Percentiles rank a stretch among this genome's conserved stretches.
Conservation (phyloP, 2,797 vertebrate species). For the Corythornis leucogaster region DNA sequence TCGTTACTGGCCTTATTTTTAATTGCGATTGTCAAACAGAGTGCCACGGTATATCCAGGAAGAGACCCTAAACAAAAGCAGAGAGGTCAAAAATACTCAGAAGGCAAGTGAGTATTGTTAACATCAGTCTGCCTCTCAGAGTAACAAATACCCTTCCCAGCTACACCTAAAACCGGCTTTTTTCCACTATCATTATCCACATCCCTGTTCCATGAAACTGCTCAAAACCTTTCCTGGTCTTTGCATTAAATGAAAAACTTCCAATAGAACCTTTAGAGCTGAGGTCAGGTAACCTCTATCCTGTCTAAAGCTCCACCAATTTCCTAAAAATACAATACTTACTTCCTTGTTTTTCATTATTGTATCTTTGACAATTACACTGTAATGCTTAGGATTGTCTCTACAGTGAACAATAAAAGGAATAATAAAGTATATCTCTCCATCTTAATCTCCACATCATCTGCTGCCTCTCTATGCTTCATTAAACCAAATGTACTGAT, state of each 20-base stretch:
- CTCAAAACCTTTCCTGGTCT: background rate
- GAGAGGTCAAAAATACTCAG: background rate
- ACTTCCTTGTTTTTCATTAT: background rate
- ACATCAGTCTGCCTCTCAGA: background rate
- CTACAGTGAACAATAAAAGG: background rate
- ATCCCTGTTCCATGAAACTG: background rate
- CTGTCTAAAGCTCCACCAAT: background rate
- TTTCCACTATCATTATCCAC: background rate
- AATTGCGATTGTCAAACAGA: constrained; percentile 89
- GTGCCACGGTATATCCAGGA: constrained; percentile 88
- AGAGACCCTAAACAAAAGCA: constrained; percentile 83
- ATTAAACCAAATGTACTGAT: background rate
- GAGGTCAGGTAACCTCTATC: background rate
- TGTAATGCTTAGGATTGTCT: background rate
- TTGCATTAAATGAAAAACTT: background rate
- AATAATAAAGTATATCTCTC: background rate
- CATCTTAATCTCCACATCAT: background rate
- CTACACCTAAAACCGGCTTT: background rate
- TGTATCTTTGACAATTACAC: background rate
- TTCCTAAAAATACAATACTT: background rate
- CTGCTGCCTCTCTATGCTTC: background rate
- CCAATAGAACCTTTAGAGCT: background rate
- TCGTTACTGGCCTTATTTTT: constrained; percentile 95
- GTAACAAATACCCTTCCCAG: background rate
- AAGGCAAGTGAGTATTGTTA: background rate